phyloP scores from a whole-genome alignment of 2,113 vertebrate species.

The Bos javanicus region DNA sequence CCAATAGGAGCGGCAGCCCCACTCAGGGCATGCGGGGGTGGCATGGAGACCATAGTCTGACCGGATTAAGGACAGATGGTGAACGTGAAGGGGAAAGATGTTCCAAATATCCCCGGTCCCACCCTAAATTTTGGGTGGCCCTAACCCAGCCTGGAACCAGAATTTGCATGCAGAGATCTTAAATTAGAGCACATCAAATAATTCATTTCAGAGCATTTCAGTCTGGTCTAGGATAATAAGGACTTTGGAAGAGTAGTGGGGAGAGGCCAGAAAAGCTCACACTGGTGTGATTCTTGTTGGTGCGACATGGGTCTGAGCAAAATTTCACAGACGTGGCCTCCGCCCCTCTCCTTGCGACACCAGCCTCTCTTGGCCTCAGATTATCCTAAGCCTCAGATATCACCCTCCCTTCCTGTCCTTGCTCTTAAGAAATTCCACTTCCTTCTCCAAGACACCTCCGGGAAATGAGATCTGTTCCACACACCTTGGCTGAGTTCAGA shows the following conservation, averaged over 20 bases:
- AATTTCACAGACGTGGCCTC: neutral
- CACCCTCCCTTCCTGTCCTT: neutral
- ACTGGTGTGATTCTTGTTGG: neutral
- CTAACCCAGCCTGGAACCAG: slow-evolving; percentile 4
- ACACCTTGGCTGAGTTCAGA: neutral
- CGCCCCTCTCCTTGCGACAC: neutral
- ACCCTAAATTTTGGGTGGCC: slow-evolving; percentile 65
- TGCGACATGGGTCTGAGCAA: neutral
- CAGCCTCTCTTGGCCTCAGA: neutral
- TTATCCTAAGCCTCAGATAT: neutral
- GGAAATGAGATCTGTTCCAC: neutral
- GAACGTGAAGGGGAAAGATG: slow-evolving; percentile 44
- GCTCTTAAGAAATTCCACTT: neutral
- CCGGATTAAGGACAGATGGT: slow-evolving; percentile 48
- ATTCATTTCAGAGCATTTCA: slow-evolving; percentile 30
- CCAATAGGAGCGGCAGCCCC: neutral
- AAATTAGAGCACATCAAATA: slow-evolving; percentile 46
- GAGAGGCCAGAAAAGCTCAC: neutral
- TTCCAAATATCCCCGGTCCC: slow-evolving; percentile 41
- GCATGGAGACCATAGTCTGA: neutral
- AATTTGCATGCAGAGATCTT: slow-evolving; percentile 42
- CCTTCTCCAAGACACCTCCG: neutral
- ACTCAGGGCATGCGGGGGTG: neutral
- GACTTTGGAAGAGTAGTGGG: neutral
- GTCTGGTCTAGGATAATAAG: neutral